A percentile compares a stretch with the other conserved stretches of the same genome.
Evolutionary conservation across 2,113 vertebrate genomes (phyloP).

Genomic region (Ceuthmochares aereus): DNA sequence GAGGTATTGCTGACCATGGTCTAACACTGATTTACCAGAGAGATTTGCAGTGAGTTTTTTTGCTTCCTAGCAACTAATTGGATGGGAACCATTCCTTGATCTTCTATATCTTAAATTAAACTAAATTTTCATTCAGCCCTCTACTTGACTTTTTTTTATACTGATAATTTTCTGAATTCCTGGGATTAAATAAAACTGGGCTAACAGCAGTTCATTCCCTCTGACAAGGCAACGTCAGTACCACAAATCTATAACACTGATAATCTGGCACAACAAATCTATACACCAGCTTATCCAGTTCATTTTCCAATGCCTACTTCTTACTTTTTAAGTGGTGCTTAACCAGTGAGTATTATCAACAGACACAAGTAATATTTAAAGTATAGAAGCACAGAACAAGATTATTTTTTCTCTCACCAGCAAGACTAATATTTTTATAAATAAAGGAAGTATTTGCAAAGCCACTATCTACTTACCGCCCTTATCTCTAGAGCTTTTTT

Average conservation of each 20-base stretch:
- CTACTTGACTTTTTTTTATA: neutral
- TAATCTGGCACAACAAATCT: neutral
- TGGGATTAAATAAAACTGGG: neutral
- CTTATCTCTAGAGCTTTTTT: neutral
- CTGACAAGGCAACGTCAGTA: neutral
- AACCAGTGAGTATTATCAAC: neutral
- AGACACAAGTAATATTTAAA: neutral
- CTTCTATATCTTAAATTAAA: neutral
- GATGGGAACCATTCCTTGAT: neutral
- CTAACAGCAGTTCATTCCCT: neutral
- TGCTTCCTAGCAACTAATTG: neutral
- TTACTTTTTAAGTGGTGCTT: neutral
- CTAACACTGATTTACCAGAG: neutral
- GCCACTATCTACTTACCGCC: neutral
- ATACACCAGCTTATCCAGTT: neutral
- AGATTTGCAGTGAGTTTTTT: neutral
- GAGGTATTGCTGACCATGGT: neutral
- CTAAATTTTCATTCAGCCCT: neutral
- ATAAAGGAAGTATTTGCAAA: neutral
- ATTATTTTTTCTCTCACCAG: neutral
- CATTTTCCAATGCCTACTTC: neutral
- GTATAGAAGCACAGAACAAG: neutral
- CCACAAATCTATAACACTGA: neutral
- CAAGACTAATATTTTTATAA: neutral
- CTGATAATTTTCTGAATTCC: neutral